phyloP scores from a whole-genome alignment of 2,888 invertebrate genomes.

The Antheraea assamensis region DNA sequence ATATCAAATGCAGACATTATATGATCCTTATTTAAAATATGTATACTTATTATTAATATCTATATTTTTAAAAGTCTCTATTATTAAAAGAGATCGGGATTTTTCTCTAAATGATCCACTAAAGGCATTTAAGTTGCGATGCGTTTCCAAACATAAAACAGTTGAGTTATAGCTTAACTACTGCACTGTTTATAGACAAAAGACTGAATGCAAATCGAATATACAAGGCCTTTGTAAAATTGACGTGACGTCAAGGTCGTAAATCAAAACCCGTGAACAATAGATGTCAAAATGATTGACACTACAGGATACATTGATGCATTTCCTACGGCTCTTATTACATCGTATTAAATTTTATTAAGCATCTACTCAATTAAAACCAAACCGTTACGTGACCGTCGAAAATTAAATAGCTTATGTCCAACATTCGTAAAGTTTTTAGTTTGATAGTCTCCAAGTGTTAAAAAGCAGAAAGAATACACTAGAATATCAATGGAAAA shows the following conservation, averaged over 20 bases:
- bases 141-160: not conserved
- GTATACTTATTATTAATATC: no score
- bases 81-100: no score
- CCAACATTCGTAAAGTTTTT: not conserved
- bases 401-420: not conserved
- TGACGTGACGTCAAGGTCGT: constrained; percentile 45
- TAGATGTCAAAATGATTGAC: constrained; percentile 52
- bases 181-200: not conserved
- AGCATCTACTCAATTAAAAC: constrained; percentile 6
- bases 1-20: no score
- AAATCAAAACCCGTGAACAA: constrained; percentile 38
- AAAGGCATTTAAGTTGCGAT: no score
- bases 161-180: not conserved
- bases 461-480: not conserved
- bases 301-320: constrained; percentile 34
- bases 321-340: constrained; percentile 26
- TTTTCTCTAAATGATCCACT: no score
- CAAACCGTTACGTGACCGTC: not conserved
- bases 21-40: no score
- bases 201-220: constrained; percentile 9
- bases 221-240: constrained; percentile 7
- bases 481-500: not conserved
- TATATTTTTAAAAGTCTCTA: no score
- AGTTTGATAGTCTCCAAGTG: not conserved
- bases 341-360: constrained; percentile 19